Conservation (phyloP, 2,113 vertebrate genomes). For the Perca fluviatilis region DNA sequence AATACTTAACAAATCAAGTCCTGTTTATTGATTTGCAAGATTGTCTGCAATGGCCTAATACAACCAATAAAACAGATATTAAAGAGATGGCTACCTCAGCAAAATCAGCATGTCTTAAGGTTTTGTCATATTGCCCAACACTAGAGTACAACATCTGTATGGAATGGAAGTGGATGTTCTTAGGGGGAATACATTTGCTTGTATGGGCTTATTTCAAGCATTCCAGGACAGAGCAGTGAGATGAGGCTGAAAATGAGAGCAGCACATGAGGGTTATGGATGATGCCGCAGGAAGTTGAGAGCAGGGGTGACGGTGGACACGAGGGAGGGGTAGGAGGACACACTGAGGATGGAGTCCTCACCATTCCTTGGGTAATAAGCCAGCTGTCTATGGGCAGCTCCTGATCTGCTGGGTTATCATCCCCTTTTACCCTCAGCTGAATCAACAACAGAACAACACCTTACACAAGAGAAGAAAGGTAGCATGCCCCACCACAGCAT, state of each 20-base stretch:
- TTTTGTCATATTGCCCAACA: slow-evolving; percentile 50
- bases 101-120: neutral
- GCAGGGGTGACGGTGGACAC: slow-evolving; percentile 34
- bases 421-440: slow-evolving; percentile 93
- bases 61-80: neutral
- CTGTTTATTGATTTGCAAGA: neutral
- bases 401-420: slow-evolving; percentile 92
- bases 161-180: slow-evolving; percentile 23
- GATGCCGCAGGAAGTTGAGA: slow-evolving; percentile 38
- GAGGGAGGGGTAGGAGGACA: slow-evolving; percentile 70
- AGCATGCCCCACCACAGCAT: slow-evolving; percentile 77
- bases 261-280: slow-evolving; percentile 53
- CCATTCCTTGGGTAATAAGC: slow-evolving; percentile 99
- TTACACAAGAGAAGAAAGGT: slow-evolving; percentile 84
- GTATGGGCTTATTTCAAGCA: slow-evolving; percentile 18
- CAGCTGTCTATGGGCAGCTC: slow-evolving; percentile 99
- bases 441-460: slow-evolving; percentile 89
- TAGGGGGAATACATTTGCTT: slow-evolving; percentile 3
- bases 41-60: neutral
- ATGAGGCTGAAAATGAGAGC: slow-evolving; percentile 44
- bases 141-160: slow-evolving; percentile 36
- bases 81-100: neutral
- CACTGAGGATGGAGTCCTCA: slow-evolving; percentile 91
- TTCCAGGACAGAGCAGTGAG: slow-evolving; percentile 33
- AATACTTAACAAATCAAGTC: neutral